Base-by-base conservation (phyloP, 2,797 vertebrate species). In the Chaunax sp. region DNA sequence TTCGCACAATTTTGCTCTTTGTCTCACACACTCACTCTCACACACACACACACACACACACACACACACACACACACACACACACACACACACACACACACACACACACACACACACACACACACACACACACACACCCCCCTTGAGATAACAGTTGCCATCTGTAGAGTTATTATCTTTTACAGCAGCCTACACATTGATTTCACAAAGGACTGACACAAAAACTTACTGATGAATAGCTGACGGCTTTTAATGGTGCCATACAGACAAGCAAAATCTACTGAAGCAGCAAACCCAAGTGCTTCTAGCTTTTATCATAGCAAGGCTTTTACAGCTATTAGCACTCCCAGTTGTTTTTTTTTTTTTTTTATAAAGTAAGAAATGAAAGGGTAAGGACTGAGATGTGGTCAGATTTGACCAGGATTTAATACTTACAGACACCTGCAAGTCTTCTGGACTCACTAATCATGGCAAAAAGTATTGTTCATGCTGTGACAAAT, bases 111-210 rank as follows among this genome's bases (percentile, higher is more conserved):
- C 52, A 10, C 54, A 37, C 28, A 58, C 70, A 7, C 52, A 10
- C 54, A 37, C 28, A 58, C 70, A 7, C 52, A 10, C 54, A 37
- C 63, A 65, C 57, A 64, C 56, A 65, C 67, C 69, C 54, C 70
- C 57, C 72, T 75, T 69, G 75, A 87, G 80, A 79, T 77, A 77
- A 79, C 75, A 75, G 80, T 66, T 80, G 5, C 79, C 77, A 84
- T 87, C 77, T 88, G 82, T 78, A 75, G 22, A 77, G 81, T 75
- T 86, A 82, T 84, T 83, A 77, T 66, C 61, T 80, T 78, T 81
- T 69, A 77, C 55, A 71, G 54, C 81, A 78, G 71, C 77, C 75
- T 75, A 55, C 77, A 84, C 61, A 14, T 52, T 72, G 54, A 78
- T 84, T 78, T 81, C 67, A 60, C 52, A 77, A 80, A 82, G 64